Base-by-base conservation (phyloP, 1,140 invertebrate species). In the Heliconius hermathena region DNA sequence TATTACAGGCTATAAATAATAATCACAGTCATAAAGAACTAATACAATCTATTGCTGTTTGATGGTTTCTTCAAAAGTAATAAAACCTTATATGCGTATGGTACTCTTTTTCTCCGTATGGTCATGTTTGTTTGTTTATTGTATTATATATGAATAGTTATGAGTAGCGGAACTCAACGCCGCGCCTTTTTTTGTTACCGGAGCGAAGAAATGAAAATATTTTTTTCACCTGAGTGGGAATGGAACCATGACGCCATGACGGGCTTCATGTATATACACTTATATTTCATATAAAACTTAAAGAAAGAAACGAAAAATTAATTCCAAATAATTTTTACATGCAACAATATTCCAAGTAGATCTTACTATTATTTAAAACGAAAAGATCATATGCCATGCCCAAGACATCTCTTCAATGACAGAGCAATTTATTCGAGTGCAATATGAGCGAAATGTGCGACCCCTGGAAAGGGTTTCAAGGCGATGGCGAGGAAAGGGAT, bases 361-460 rank as follows among this genome's bases (percentile, higher is more conserved):
- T 60, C n/a, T 29, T 29, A 26, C 11, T 66, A 29, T 29, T 66
- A 66, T 66, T 26, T 29, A 66, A 29, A 66, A 66, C 60, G 29
- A 66, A 66, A 66, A 66, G 60, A 66, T 29, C 60, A 26, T 29
- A 11, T 11, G 60, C 60, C 60, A 1, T 66, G 26, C 60, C 26
- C 26, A 29, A 66, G 60, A 66, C 60, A 16, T 13, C 26, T 66
- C 26, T 16, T 29, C 26, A 66, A 66, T 66, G 26, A n/a, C 60
- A 66, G 26, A 66, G 60, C 13, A 66, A 66, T 66, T 66, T 66
- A 66, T 66, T 66, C 60, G 60, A 66, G 22, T 66, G 60, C 60
- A 66, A 66, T 66, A 26, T 66, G 13, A 29, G 26, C 13, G 60
- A 5, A 66, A 66, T 66, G 22, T 26, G 13, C 22, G 60, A 29